Percentiles rank a stretch among this genome's conserved stretches.
Conservation (phyloP, 2,797 vertebrate genomes). For the Hipposideros larvatus region DNA sequence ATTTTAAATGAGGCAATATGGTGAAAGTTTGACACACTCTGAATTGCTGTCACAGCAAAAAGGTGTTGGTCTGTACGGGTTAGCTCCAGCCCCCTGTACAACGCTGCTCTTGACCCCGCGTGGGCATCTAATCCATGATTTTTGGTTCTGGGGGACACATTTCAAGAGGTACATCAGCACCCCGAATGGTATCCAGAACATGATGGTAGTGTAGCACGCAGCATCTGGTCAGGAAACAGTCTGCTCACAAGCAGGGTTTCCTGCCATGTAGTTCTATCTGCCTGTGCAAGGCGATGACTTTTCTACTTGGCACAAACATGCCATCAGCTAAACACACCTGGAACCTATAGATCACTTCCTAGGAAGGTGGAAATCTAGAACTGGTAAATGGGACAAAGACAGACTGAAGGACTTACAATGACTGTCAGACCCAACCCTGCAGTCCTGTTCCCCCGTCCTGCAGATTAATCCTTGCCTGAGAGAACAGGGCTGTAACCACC, state of each 20-base stretch:
- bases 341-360: not conserved
- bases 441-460: not conserved
- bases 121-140: not conserved
- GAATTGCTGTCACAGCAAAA: not conserved
- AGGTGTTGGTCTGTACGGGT: not conserved
- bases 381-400: not conserved
- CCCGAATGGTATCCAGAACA: not conserved
- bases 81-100: not conserved
- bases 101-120: not conserved
- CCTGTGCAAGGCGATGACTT: not conserved
- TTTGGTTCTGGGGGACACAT: not conserved
- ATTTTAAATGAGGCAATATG: not conserved
- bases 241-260: not conserved
- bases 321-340: not conserved
- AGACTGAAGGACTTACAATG: not conserved
- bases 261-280: not conserved
- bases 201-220: fast-evolving
- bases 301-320: not conserved
- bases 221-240: too few relatives aligned
- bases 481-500: not conserved
- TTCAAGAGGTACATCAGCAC: not conserved
- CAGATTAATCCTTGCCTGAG: not conserved
- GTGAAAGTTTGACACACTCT: not conserved
- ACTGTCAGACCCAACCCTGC: not conserved
- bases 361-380: not conserved